Evolutionary conservation across 2,888 invertebrate genomes (phyloP), one percentile per base, ranked within the genome.

Genomic region (Meloe dianella): DNA sequence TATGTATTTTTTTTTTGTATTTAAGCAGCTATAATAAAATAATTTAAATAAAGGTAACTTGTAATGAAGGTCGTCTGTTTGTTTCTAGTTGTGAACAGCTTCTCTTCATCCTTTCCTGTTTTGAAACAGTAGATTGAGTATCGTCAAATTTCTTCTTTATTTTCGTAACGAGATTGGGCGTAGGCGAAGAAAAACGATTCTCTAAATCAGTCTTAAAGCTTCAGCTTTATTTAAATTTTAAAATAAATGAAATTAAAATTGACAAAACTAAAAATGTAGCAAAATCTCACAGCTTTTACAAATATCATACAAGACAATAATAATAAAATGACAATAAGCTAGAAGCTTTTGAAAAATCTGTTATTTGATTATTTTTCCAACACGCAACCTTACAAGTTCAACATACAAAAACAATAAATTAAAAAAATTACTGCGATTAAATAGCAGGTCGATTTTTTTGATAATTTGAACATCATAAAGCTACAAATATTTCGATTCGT

Each of bases 201-300:
- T n/a, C n/a, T n/a, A n/a, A 7, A 29, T 68, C 74, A 74, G 74
- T 72, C 74, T 74, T 74, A 70, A 72, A 74, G 70, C 70, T 71
- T 73, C 71, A 68, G 64, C 57, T 67, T 68, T 71, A 68, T 70
- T 70, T 71, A n/a, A n/a, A 66, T 62, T 67, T 60, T 67, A 60
- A 70, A 71, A 67, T 69, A 64, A 73, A 71, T 69, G 61, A 63
- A 72, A 70, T 71, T 69, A 72, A 71, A 73, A 65, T 35, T 67
- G 66, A 70, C 70, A 72, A 70, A 69, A 60, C 71, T 69, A 69
- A 66, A 72, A 74, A 35, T 59, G 20, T 47, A 47, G 47, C 47
- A 47, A 47, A 47, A 47, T 47, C 47, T 47, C 47, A 47, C 47
- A 47, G 47, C 47, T 47, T 47, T 47, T 47, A 47, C 47, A 47